Evolutionary conservation across 2,113 vertebrate species (phyloP), one percentile per base, ranked within the genome.

Genomic region (Pteronura brasiliensis): DNA sequence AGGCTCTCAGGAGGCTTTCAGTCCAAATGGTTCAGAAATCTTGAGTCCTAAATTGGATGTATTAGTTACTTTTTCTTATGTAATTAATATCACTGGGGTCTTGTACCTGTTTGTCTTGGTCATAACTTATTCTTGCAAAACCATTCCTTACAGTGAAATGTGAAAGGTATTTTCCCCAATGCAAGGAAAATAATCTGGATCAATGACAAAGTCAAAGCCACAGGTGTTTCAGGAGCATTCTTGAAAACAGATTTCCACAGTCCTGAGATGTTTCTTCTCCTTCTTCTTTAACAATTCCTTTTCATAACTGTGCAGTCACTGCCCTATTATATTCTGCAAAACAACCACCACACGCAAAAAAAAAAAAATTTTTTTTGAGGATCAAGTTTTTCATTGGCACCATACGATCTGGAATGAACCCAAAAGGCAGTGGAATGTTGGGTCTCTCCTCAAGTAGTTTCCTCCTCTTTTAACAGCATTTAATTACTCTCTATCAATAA

Each of bases 401-500:
- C 36, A 61, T 88, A 83, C 79, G 79, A 81, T 88, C 7, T 84
- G 94, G 92, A 93, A 97, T 31, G 74, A 93, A 86, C 49, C 92
- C 97, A 12, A 57, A 65, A 72, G 71, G 39, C 17, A 79, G 79
- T 59, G 88, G 95, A 88, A 94, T 72, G 96, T 21, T 44, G 94
- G 88, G 49, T 89, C 79, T 93, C 89, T 96, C 96, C 89, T 97
- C 96, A 20, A 20, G 93, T 72, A 74, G 93, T 25, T 94, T 93
- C 98, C 95, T 96, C 98, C 96, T 97, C 97, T 89, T 57, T 25
- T 15, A 23, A 39, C 89, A 55, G 95, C 96, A 23, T 20, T 15
- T 25, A 29, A 55, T 61, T 93, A 98, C 88, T 98, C 98, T 55
- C 96, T 72, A 11, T 98, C 98, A 17, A 98, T 95, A 29, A 98